Evolutionary conservation across 1,140 invertebrate genomes (phyloP).

Genomic region (Eciton burchellii): DNA sequence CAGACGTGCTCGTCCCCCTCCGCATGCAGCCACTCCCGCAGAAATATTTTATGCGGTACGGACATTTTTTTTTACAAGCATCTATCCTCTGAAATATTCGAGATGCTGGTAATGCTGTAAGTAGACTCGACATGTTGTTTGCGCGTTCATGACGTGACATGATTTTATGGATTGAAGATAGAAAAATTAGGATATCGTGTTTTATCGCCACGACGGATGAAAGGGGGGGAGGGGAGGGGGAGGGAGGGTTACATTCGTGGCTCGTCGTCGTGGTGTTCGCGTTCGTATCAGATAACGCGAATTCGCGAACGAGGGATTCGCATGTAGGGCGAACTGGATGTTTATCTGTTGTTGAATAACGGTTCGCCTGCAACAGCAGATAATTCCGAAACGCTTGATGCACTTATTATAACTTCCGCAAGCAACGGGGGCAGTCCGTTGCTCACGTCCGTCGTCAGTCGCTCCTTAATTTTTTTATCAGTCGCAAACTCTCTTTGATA

Average conservation of each 20-base stretch:
- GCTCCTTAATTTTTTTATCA: slow-evolving; percentile 37
- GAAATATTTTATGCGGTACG: slow-evolving; percentile 26
- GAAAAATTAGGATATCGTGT: neutral
- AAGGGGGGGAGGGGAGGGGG: too few relatives aligned
- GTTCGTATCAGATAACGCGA: neutral
- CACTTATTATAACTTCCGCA: neutral
- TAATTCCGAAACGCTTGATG: slow-evolving; percentile 7
- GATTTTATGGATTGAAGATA: neutral
- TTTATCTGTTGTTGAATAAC: too few relatives aligned
- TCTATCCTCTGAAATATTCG: neutral
- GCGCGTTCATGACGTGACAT: neutral
- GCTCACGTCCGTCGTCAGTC: neutral
- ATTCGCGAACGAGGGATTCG: neutral
- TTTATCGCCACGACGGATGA: neutral
- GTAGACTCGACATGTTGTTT: too few relatives aligned
- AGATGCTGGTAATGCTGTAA: neutral
- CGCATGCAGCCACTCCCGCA: neutral
- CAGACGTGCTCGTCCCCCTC: neutral
- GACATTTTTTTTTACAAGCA: slow-evolving; percentile 18
- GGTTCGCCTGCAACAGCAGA: slow-evolving; percentile 1
- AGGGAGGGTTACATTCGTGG: too few relatives aligned
- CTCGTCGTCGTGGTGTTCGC: too few relatives aligned
- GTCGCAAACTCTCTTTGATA: slow-evolving; percentile 7
- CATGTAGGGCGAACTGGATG: too few relatives aligned
- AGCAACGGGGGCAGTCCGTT: neutral